Percentiles rank a stretch among this genome's conserved stretches.
Evolutionary conservation across 2,888 invertebrate species (phyloP).

Genomic region (Tinea semifulvella): DNA sequence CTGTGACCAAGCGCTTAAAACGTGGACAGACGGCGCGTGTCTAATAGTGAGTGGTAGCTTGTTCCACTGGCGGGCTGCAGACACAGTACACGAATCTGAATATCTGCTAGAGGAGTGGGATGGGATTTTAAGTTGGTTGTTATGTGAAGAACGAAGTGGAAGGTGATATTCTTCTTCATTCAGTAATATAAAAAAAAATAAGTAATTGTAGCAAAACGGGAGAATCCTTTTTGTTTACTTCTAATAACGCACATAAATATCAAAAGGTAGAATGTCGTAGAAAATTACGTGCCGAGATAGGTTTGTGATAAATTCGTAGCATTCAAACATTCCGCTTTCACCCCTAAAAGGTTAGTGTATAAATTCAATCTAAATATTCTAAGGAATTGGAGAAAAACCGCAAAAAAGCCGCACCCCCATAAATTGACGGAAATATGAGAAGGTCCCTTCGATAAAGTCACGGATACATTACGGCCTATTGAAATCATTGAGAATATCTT

Average conservation of each 20-base stretch:
- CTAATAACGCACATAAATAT: constrained; percentile 1
- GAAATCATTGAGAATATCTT: constrained; percentile 52
- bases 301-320: constrained; percentile 9
- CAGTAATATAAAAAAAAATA: too few species aligned
- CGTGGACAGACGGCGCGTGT: too few species aligned
- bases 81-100: too few species aligned
- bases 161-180: too few species aligned
- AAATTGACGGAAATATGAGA: constrained; percentile 50
- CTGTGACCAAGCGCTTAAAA: too few species aligned
- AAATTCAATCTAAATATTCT: constrained; percentile 45
- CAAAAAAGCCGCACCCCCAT: constrained; percentile 37
- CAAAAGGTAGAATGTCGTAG: constrained; percentile 1
- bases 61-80: too few species aligned
- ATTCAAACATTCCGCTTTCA: constrained; percentile 5
- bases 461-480: constrained; percentile 47
- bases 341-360: constrained; percentile 22
- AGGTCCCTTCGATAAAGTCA: constrained; percentile 44
- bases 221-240: background rate
- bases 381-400: constrained; percentile 42
- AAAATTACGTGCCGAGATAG: constrained; percentile 7
- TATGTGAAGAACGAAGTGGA: too few species aligned
- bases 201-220: too few species aligned
- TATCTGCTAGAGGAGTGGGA: too few species aligned
- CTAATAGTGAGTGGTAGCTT: too few species aligned
- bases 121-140: too few species aligned